Evolutionary conservation across 2,888 invertebrate species (phyloP).

Genomic region (Troides aeacus): DNA sequence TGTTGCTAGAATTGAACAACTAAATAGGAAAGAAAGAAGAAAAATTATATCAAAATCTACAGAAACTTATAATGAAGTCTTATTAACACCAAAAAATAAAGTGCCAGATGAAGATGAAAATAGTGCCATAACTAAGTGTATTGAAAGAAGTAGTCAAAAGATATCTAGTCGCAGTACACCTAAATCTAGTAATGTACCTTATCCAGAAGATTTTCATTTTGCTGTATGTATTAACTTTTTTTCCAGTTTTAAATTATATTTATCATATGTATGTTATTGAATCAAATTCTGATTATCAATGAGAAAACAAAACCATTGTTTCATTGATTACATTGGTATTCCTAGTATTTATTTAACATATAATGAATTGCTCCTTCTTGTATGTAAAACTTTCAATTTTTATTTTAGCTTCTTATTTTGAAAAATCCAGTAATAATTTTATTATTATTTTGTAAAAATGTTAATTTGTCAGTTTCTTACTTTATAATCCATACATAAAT

Average conservation of each 20-base stretch:
- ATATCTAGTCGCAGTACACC: conserved; percentile 54
- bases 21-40: conserved; percentile 44
- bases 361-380: too few relatives aligned
- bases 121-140: conserved; percentile 43
- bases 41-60: conserved; percentile 49
- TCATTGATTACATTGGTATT: too few relatives aligned
- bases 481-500: too few relatives aligned
- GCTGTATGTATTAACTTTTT: conserved; percentile 44
- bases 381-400: too few relatives aligned
- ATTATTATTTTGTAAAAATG: too few relatives aligned
- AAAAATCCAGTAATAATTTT: too few relatives aligned
- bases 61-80: conserved; percentile 37
- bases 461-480: too few relatives aligned
- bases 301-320: background rate
- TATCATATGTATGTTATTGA: background rate
- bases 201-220: conserved; percentile 53
- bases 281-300: background rate
- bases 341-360: too few relatives aligned
- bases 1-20: conserved; percentile 50
- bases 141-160: conserved; percentile 38
- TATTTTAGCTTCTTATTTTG: too few relatives aligned
- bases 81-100: conserved; percentile 42
- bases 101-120: conserved; percentile 34
- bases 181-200: conserved; percentile 44
- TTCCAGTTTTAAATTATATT: background rate